Evolutionary conservation across 2,888 invertebrate genomes (phyloP).

Genomic region (Cephus pulcher): DNA sequence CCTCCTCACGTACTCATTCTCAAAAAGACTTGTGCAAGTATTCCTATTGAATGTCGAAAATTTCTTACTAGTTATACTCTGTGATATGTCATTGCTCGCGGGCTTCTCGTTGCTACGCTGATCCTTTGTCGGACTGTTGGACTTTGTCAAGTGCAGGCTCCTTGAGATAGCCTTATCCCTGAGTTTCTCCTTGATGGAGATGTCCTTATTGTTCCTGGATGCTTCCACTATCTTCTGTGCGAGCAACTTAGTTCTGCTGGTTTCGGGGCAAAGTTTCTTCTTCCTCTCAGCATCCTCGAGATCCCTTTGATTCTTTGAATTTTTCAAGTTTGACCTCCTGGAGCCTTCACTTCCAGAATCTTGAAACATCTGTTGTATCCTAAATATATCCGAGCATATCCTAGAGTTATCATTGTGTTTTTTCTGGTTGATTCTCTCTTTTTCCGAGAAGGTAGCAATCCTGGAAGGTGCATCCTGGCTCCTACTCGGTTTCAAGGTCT

Average conservation of each 20-base stretch:
- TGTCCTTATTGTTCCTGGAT: slow-evolving; percentile 40
- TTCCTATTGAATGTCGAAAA: not conserved
- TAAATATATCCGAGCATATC: slow-evolving; percentile 52
- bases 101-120: slow-evolving; percentile 11
- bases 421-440: not conserved
- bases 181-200: slow-evolving; percentile 31
- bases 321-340: not conserved
- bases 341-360: not conserved
- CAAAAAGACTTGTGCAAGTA: slow-evolving; percentile 1
- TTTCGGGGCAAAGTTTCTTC: slow-evolving; percentile 34
- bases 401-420: slow-evolving; percentile 37
- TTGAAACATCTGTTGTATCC: slow-evolving; percentile 55
- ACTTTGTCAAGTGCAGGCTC: not conserved
- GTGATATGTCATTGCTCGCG: slow-evolving; percentile 7
- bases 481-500: not conserved
- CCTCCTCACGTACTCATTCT: slow-evolving; percentile 29
- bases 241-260: slow-evolving; percentile 39
- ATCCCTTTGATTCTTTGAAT: not conserved
- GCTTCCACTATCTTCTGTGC: slow-evolving; percentile 50
- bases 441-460: not conserved
- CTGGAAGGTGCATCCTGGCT: slow-evolving; percentile 14
- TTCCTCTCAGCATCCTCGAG: slow-evolving; percentile 22
- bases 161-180: not conserved
- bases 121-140: not conserved
- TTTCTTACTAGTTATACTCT: not conserved